phyloP scores from a whole-genome alignment of 2,113 vertebrate species.

The Neodon shergylaensis region DNA sequence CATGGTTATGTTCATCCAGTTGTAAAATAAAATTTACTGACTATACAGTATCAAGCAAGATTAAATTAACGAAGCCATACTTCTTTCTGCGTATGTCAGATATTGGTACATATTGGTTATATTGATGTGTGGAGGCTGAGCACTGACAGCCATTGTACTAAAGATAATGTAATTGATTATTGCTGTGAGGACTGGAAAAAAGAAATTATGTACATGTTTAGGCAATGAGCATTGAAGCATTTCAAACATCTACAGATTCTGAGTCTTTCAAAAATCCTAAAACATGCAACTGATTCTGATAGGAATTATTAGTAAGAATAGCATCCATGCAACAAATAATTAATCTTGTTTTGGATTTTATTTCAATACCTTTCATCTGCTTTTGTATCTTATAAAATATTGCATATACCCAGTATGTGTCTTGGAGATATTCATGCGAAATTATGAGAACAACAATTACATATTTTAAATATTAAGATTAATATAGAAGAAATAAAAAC shows the following conservation, averaged over 20 bases:
- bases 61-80: constrained; percentile 72
- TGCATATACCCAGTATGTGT: neutral
- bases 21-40: constrained; percentile 60
- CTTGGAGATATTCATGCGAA: neutral
- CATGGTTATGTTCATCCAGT: neutral
- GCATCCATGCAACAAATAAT: neutral
- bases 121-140: constrained; percentile 30
- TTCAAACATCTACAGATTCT: constrained; percentile 38
- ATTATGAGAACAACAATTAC: constrained; percentile 6
- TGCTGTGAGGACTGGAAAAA: neutral
- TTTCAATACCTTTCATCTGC: constrained; percentile 2
- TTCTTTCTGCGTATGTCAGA: neutral
- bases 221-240: neutral
- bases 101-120: constrained; percentile 3
- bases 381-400: constrained; percentile 33
- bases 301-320: constrained; percentile 56
- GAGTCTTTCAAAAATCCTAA: neutral
- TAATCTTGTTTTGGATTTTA: neutral
- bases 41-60: constrained; percentile 52
- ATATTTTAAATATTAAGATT: neutral
- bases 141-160: constrained; percentile 50
- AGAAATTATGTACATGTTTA: neutral
- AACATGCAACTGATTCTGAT: constrained; percentile 44
- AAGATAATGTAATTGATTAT: constrained; percentile 68
- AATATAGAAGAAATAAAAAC: neutral